Evolutionary conservation across 2,797 vertebrate species (phyloP), one percentile per base, ranked within the genome.

Genomic region (Hylomyscus alleni): DNA sequence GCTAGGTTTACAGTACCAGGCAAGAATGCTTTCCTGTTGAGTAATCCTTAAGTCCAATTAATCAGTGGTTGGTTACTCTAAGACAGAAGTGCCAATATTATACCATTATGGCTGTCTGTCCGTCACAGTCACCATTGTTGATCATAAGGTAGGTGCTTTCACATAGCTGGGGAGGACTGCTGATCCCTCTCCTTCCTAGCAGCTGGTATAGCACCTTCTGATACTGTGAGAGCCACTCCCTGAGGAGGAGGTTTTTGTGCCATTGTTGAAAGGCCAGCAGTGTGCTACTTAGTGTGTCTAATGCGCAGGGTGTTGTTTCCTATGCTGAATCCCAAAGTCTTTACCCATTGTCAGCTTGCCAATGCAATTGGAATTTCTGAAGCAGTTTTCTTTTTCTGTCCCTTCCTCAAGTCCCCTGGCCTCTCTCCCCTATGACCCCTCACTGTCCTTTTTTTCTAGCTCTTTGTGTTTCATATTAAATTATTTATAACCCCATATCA

Each of bases 311-410:
- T 93, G 56, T 93, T 72, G 31, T 87, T 93, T 96, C 95, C 96
- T 50, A 73, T 94, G n/a, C 72, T 54, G 58, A 95, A 91, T 91
- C 94, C 77, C 95, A 87, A 82, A 91, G 62, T 77, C 62, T 90
- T 97, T 67, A 95, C 88, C 50, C 47, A 85, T 93, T 90, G 34
- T 34, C 73, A 54, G 77, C 52, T 91, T 91, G 93, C 94, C 89
- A 96, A 26, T 3, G 20, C 52, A 83, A 50, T 67, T 62, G 60
- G 22, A 69, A 0, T 69, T 94, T 96, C 73, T 89, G 20, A 44
- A 86, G 3, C 52, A 44, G 72, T 95, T 95, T 95, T 91, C 72
- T 81, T 40, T 76, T 94, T 47, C 8, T 95, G 89, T 56, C 87
- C 24, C 65, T 54, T 29, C 2, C 37, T 58, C 22, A 4, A 5